phyloP scores from a whole-genome alignment of 2,113 vertebrate species.

The Blennius ocellaris region DNA sequence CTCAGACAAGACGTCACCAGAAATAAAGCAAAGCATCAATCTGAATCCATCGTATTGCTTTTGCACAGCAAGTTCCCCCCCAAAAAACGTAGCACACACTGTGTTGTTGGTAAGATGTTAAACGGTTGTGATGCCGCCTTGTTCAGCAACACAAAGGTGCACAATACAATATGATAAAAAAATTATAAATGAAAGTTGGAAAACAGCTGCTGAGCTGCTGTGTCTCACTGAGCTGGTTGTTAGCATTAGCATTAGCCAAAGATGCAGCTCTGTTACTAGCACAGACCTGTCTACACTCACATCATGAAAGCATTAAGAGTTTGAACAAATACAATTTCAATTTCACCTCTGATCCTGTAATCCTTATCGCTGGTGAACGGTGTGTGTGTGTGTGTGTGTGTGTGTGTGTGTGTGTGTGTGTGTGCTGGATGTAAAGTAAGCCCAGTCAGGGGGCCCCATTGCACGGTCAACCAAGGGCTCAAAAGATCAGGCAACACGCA shows the following conservation, averaged over 20 bases:
- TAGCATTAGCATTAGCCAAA: too few relatives aligned
- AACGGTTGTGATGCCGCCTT: too few relatives aligned
- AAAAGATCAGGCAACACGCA: not conserved
- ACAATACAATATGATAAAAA: too few relatives aligned
- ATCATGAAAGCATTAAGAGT: constrained; percentile 55
- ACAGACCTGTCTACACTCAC: constrained; percentile 28
- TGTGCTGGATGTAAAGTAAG: constrained; percentile 59
- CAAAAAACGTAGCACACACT: too few relatives aligned
- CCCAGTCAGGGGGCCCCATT: constrained; percentile 38
- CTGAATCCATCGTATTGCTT: not conserved
- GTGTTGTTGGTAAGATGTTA: too few relatives aligned
- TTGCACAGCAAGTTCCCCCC: too few relatives aligned
- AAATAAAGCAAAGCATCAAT: not conserved
- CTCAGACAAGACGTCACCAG: not conserved
- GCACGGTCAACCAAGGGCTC: constrained; percentile 31
- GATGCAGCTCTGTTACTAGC: too few relatives aligned
- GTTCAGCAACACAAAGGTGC: too few relatives aligned
- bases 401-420: not conserved
- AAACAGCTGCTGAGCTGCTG: too few relatives aligned
- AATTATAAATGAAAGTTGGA: too few relatives aligned
- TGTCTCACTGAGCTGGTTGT: too few relatives aligned
- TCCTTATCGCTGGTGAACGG: constrained; percentile 35
- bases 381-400: constrained; percentile 19
- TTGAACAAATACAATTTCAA: constrained; percentile 53
- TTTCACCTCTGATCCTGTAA: constrained; percentile 61